Conservation (phyloP, 1,140 invertebrate species). For the Scylla paramamosain region DNA sequence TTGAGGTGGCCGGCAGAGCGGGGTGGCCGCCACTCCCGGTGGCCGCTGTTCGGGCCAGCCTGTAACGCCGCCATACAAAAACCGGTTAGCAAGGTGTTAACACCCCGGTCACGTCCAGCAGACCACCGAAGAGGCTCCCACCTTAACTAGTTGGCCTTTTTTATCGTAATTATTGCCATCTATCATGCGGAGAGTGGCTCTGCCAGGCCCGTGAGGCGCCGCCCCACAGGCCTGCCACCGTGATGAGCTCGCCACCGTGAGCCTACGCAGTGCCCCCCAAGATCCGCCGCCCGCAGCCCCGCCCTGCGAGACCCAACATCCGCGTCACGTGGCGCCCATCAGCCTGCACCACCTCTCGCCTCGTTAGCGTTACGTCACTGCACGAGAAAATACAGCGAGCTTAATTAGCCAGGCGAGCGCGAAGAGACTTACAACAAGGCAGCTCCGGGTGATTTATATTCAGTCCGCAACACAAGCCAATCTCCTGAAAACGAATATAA, state of each 20-base stretch:
- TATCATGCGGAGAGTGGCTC: constrained; percentile 23
- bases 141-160: constrained; percentile 37
- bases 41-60: not conserved
- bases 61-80: constrained; percentile 39
- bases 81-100: constrained; percentile 32
- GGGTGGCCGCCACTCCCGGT: constrained; percentile 23
- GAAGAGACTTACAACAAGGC: not conserved
- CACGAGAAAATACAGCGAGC: not conserved
- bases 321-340: not conserved
- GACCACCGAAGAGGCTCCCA: constrained; percentile 38
- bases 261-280: not conserved
- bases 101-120: constrained; percentile 27
- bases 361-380: constrained; percentile 11
- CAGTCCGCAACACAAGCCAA: not conserved
- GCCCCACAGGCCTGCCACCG: not conserved
- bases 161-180: constrained; percentile 42
- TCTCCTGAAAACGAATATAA: constrained; percentile 23
- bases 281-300: not conserved
- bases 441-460: not conserved
- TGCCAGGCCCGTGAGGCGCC: not conserved
- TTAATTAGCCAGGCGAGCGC: not conserved
- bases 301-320: not conserved
- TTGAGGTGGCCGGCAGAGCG: not conserved
- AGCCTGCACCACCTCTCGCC: not conserved
- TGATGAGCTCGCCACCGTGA: not conserved